Evolutionary conservation across 2,113 vertebrate genomes (phyloP).

Genomic region (Salvelinus namaycush): DNA sequence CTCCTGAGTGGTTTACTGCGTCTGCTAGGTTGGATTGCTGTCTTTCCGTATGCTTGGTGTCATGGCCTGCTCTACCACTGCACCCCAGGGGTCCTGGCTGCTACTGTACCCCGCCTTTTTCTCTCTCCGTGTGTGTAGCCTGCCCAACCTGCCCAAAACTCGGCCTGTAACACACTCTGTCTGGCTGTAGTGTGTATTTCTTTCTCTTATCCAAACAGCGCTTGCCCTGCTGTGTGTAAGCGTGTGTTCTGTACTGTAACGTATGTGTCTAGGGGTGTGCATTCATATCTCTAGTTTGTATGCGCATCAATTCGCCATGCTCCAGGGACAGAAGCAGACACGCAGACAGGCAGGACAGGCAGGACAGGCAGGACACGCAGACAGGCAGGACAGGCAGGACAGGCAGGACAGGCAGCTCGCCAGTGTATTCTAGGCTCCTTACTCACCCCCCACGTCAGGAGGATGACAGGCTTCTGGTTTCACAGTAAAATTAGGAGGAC

Average conservation of each 20-base stretch:
- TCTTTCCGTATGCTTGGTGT: too few species aligned
- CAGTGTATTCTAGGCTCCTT: slow-evolving; percentile 72
- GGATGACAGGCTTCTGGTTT: slow-evolving; percentile 74
- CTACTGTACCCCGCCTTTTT: neutral
- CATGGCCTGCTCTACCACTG: slow-evolving; percentile 29
- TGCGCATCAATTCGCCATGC: slow-evolving; percentile 13
- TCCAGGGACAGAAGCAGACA: neutral
- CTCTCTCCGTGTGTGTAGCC: neutral
- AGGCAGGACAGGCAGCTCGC: slow-evolving; percentile 27
- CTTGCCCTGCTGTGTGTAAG: too few species aligned
- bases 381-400: neutral
- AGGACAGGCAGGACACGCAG: neutral
- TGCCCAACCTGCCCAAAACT: neutral
- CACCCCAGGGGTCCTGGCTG: slow-evolving; percentile 22
- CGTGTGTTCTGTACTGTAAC: too few species aligned
- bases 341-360: neutral
- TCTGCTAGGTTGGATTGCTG: too few species aligned
- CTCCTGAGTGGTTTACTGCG: slow-evolving; percentile 40
- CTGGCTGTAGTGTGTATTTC: neutral
- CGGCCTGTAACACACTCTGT: slow-evolving; percentile 3
- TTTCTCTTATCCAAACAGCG: too few species aligned
- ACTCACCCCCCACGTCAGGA: slow-evolving; percentile 77
- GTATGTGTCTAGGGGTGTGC: neutral
- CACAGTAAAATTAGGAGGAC: slow-evolving; percentile 72
- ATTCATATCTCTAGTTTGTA: slow-evolving; percentile 12